phyloP scores from a whole-genome alignment of 30 jellyfish, hydroid and myxozoan species.

The Turritopsis dohrnii region DNA sequence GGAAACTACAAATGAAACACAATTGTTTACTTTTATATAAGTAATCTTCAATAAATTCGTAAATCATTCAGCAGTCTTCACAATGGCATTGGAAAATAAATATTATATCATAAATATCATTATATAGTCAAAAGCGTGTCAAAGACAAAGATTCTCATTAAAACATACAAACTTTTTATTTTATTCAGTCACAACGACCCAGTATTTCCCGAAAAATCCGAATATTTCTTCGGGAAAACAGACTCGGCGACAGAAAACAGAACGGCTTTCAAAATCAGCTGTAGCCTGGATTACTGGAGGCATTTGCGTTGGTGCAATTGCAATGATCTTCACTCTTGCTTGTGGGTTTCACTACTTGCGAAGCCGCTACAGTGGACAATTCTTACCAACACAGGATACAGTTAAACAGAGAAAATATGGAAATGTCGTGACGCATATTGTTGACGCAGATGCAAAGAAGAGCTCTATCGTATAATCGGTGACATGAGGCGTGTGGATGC shows the following conservation, averaged over 20 bases:
- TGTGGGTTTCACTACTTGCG: slow-evolving; percentile 34
- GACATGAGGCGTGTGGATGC: too few relatives aligned
- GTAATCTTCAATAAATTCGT: too few relatives aligned
- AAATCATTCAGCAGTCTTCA: too few relatives aligned
- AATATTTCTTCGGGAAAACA: background rate
- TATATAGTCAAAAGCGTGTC: too few relatives aligned
- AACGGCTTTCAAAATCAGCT: background rate
- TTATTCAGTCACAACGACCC: background rate
- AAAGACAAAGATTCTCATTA: too few relatives aligned
- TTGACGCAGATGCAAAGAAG: background rate
- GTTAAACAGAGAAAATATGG: background rate
- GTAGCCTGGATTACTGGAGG: slow-evolving; percentile 50
- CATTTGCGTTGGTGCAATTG: slow-evolving; percentile 35
- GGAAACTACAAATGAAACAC: too few relatives aligned
- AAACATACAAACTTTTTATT: too few relatives aligned
- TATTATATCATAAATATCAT: too few relatives aligned
- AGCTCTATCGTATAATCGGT: background rate
- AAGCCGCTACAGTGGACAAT: slow-evolving; percentile 34
- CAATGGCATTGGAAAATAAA: too few relatives aligned
- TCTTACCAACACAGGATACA: background rate
- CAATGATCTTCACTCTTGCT: slow-evolving; percentile 31
- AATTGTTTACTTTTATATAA: too few relatives aligned
- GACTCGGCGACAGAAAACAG: background rate
- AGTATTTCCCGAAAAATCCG: background rate
- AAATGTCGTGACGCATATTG: background rate